Evolutionary conservation across 1,140 invertebrate species (phyloP).

Genomic region (Grapholita molesta): DNA sequence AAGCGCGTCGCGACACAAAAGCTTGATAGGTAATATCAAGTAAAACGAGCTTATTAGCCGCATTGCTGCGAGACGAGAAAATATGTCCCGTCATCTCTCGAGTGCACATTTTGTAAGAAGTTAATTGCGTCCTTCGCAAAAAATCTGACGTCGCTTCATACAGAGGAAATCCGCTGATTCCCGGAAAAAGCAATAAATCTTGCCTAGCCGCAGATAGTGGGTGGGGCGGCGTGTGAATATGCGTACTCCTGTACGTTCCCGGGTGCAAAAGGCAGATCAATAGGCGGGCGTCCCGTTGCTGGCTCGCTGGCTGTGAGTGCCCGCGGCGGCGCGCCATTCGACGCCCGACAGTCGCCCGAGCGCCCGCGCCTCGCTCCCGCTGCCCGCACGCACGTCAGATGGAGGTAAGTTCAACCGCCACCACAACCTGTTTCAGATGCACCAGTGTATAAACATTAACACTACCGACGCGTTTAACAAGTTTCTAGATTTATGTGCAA

Average conservation of each 20-base stretch:
- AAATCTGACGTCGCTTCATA: slow-evolving; percentile 26
- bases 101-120: slow-evolving; percentile 15
- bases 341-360: not conserved
- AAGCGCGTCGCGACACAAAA: not conserved
- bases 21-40: not conserved
- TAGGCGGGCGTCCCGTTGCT: slow-evolving; percentile 52
- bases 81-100: slow-evolving; percentile 5
- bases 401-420: not conserved
- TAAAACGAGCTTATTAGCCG: not conserved
- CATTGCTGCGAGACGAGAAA: slow-evolving; percentile 8
- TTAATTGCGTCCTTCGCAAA: slow-evolving; percentile 18
- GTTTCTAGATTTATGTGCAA: not conserved
- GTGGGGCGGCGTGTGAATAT: slow-evolving; percentile 30
- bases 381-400: not conserved
- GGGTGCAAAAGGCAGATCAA: slow-evolving; percentile 57
- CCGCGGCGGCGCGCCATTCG: slow-evolving; percentile 25
- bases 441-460: not conserved
- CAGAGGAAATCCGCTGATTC: slow-evolving; percentile 55
- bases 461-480: not conserved
- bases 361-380: slow-evolving; percentile 27
- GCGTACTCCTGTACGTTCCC: slow-evolving; percentile 38
- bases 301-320: slow-evolving; percentile 20
- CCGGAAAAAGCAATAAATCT: slow-evolving; percentile 65
- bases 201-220: slow-evolving; percentile 53
- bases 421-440: not conserved